Evolutionary conservation across 2,113 vertebrate species (phyloP).

Genomic region (Zapornia atra): DNA sequence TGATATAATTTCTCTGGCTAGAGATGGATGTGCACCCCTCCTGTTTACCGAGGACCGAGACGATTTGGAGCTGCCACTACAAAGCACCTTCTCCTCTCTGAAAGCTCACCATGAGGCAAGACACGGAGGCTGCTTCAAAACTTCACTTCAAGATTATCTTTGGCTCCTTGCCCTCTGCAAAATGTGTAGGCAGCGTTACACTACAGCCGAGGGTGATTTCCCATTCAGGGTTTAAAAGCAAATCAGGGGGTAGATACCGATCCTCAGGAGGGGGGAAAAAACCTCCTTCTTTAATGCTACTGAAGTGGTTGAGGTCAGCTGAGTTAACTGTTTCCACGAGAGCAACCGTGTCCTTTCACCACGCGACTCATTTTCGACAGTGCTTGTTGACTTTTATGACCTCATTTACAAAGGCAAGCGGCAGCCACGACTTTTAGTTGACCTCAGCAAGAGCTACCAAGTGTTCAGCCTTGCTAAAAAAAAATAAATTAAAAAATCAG

Average conservation of each 20-base stretch:
- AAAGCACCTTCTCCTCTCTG: not conserved
- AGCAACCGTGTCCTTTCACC: not conserved
- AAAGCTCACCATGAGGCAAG: not conserved
- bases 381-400: not conserved
- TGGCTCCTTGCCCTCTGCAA: not conserved
- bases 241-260: not conserved
- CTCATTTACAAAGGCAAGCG: not conserved
- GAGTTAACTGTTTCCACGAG: not conserved
- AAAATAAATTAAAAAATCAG: not conserved
- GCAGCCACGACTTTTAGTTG: not conserved
- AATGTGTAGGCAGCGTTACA: not conserved
- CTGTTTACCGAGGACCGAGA: not conserved
- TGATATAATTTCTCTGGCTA: not conserved
- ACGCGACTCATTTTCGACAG: not conserved
- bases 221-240: not conserved
- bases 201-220: not conserved
- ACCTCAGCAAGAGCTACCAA: not conserved
- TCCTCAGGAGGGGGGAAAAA: not conserved
- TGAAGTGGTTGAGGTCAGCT: not conserved
- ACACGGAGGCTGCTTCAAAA: not conserved
- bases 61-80: not conserved
- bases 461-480: not conserved
- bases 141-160: not conserved
- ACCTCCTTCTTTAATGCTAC: accelerated
- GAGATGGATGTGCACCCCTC: not conserved